Base-by-base conservation (phyloP, 2,113 vertebrate species). In the Haemorhous mexicanus region DNA sequence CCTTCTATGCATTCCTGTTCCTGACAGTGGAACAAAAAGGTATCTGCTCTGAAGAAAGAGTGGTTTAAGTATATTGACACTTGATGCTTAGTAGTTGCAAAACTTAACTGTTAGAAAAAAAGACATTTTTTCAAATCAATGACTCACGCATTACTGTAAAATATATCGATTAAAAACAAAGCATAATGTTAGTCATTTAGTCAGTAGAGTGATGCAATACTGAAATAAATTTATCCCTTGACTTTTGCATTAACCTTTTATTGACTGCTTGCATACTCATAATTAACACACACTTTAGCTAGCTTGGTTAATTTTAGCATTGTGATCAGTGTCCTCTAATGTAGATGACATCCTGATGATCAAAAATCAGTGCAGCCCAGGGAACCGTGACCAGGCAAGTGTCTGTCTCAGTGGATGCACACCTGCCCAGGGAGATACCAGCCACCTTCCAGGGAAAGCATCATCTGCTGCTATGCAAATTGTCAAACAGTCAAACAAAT, bases 231-330 rank as follows among this genome's bases (percentile, higher is more conserved):
- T 98, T 99, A 99, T 99, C 99, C 98, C 98, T 98, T 99, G 99
- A 98, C 99, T 99, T 98, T 98, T 99, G 98, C 99, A 99, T 99
- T 99, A 99, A 99, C 99, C 99, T 99, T 99, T 99, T 99, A 99
- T 99, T 99, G 99, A 99, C 99, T 99, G 98, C 98, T 98, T 98
- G 98, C 99, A 99, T 99, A 98, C 99, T 98, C 98, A 98, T 99
- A 99, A 99, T 99, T 99, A 99, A 99, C 99, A 98, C 98, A 98
- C 98, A 99, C 99, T 99, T 99, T 99, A 99, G 99, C 98, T 98
- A 99, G 99, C 99, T 98, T 99, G 98, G 98, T 99, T 99, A 99
- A 98, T 99, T 98, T 98, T 96, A 98, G 98, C 98, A 59, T 92
- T 41, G 76, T 97, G 94, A 93, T 97, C 95, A 77, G 80, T 95